A percentile compares a stretch with the other conserved stretches of the same genome.
These are phyloP conservation scores for Apodemia mormo DNA, from an alignment of 2,888 invertebrate genomes.

Conservation along the genomic window DNA sequence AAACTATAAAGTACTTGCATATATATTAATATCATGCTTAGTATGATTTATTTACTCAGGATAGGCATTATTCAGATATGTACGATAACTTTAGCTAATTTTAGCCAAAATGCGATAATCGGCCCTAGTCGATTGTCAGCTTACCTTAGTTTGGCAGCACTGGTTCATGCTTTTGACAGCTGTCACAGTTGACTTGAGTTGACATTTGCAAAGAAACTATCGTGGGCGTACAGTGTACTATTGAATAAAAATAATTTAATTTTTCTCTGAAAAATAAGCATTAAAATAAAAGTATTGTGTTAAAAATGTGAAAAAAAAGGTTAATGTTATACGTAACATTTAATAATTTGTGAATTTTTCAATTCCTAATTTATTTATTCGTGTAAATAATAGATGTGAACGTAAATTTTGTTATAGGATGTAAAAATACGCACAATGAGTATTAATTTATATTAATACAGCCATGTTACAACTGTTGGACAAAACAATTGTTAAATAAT, in stretches of 20 bases:
- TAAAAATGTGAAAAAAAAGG: conserved; percentile 8
- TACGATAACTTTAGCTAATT: too few relatives aligned
- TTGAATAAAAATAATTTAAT: background rate
- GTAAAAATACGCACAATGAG: conserved; percentile 20
- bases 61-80: too few relatives aligned
- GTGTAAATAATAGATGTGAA: conserved; percentile 9
- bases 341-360: conserved; percentile 1
- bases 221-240: conserved; percentile 12
- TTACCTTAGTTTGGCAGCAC: too few relatives aligned
- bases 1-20: too few relatives aligned
- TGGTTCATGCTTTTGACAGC: too few relatives aligned
- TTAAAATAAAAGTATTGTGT: background rate
- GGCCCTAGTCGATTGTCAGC: too few relatives aligned
- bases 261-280: background rate
- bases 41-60: too few relatives aligned
- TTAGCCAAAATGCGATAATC: too few relatives aligned
- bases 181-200: background rate
- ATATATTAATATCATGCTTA: too few relatives aligned
- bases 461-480: conserved; percentile 17
- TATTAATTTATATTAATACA: conserved; percentile 17
- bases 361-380: conserved; percentile 2
- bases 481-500: conserved; percentile 66
- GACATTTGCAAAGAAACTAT: background rate
- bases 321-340: background rate
- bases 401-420: conserved; percentile 12